Evolutionary conservation across 2,113 vertebrate species (phyloP).

Genomic region (Muscicapa adusta): DNA sequence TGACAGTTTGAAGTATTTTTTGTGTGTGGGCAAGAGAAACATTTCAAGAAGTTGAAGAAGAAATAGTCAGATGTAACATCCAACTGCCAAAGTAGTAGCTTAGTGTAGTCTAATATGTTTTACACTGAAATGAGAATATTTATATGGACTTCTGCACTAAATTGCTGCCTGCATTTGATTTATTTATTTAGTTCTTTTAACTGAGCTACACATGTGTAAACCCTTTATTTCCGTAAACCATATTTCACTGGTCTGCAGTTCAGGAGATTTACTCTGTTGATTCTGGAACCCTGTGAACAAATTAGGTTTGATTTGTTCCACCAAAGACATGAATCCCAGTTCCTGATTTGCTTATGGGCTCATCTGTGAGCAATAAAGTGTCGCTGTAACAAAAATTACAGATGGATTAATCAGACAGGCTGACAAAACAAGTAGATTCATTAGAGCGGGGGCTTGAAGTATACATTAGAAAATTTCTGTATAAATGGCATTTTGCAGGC

Average conservation of each 20-base stretch:
- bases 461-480: neutral
- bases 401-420: neutral
- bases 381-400: neutral
- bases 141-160: neutral
- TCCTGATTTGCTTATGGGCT: neutral
- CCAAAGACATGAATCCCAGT: neutral
- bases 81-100: neutral
- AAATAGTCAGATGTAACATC: neutral
- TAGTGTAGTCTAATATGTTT: neutral
- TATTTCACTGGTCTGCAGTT: neutral
- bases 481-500: neutral
- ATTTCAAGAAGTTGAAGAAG: neutral
- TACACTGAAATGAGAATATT: neutral
- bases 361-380: neutral
- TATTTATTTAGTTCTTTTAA: neutral
- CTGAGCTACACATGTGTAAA: neutral
- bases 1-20: neutral
- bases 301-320: neutral
- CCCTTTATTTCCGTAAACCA: neutral
- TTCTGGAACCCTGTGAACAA: neutral
- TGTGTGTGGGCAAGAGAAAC: neutral
- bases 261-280: neutral
- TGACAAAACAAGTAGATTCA: neutral
- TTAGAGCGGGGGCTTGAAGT: fast-evolving
- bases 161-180: neutral